phyloP scores from a whole-genome alignment of 2,113 vertebrate genomes.

The Atlantisia rogersi region DNA sequence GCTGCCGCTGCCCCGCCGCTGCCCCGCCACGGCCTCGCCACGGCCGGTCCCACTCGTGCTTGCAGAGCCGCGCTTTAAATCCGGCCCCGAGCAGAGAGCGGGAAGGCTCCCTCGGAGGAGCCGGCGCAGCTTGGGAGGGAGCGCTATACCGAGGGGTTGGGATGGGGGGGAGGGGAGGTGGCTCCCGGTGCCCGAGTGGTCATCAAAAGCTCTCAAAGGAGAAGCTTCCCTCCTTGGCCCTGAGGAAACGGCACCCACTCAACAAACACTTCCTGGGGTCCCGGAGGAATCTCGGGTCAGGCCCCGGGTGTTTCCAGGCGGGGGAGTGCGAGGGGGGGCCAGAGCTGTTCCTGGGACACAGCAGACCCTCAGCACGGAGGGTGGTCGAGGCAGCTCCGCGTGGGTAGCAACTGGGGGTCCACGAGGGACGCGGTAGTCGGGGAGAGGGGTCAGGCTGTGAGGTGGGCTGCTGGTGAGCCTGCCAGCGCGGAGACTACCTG shows the following conservation, averaged over 20 bases:
- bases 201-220: not conserved
- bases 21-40: not conserved
- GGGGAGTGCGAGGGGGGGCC: no score
- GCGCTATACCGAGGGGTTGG: not conserved
- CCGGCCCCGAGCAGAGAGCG: no score
- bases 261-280: rapidly evolving
- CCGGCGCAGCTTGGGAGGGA: not conserved
- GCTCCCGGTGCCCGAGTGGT: not conserved
- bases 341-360: not conserved
- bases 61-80: not conserved
- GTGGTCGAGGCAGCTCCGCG: no score
- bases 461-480: not conserved
- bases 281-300: not conserved
- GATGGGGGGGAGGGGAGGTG: not conserved
- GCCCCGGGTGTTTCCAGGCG: not conserved
- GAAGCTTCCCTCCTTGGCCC: not conserved
- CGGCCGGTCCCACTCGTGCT: not conserved
- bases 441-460: not conserved
- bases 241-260: not conserved
- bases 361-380: not conserved
- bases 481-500: no score
- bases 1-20: not conserved
- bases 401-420: not conserved
- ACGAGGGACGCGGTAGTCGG: not conserved
- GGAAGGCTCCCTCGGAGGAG: no score